Conservation (phyloP, 92 coral and sea anemone genomes). For the Epizoanthus ramosus region DNA sequence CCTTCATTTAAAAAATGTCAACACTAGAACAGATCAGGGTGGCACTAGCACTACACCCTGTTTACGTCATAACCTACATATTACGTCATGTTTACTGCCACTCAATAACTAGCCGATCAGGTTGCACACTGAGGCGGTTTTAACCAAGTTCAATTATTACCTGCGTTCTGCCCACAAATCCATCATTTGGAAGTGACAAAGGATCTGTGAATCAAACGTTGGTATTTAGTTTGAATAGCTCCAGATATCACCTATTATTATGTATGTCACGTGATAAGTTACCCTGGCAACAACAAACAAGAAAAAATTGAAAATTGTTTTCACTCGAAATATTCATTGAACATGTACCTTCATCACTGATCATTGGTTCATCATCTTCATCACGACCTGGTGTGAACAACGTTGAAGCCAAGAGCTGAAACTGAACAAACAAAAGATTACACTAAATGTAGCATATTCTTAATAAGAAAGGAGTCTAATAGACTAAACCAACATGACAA, state of each 20-base stretch:
- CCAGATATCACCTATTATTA: too few species aligned
- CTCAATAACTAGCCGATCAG: too few species aligned
- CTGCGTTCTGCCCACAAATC: slow-evolving; percentile 87
- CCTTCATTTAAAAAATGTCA: too few species aligned
- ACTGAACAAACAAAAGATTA: slow-evolving; percentile 46
- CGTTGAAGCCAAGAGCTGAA: slow-evolving; percentile 83
- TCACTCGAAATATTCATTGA: neutral
- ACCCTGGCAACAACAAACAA: neutral
- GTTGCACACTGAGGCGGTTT: too few species aligned
- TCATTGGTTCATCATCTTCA: slow-evolving; percentile 66
- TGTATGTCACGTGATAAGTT: neutral
- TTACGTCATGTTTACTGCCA: too few species aligned
- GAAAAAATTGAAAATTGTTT: neutral
- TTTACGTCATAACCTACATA: too few species aligned
- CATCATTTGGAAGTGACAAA: slow-evolving; percentile 64
- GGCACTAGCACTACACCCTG: too few species aligned
- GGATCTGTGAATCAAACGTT: slow-evolving; percentile 38
- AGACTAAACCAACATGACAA: too few species aligned
- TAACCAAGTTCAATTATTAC: slow-evolving; percentile 32
- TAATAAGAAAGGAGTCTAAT: too few species aligned
- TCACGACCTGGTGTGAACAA: slow-evolving; percentile 55
- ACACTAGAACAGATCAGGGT: too few species aligned
- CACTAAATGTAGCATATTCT: neutral
- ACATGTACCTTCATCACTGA: slow-evolving; percentile 53
- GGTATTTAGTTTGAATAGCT: neutral